Evolutionary conservation across 2,113 vertebrate species (phyloP).

Genomic region (Megaptera novaeangliae): DNA sequence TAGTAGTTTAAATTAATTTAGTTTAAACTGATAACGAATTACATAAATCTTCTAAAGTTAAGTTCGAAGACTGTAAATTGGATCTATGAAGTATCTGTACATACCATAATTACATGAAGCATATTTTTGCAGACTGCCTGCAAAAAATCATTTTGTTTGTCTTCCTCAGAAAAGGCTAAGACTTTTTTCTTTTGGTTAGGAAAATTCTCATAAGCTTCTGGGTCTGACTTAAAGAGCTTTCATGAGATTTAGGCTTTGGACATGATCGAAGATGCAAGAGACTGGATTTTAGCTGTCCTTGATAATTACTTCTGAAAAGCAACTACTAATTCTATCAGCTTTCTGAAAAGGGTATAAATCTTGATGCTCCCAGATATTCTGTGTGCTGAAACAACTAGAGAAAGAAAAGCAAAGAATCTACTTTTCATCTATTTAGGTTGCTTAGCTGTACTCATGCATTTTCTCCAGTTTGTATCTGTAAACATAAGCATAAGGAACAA

Average conservation of each 20-base stretch:
- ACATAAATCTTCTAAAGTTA: constrained; percentile 7
- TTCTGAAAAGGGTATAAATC: constrained; percentile 46
- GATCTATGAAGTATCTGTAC: constrained; percentile 61
- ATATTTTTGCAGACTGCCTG: constrained; percentile 39
- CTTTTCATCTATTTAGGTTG: background rate
- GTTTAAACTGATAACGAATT: constrained; percentile 44
- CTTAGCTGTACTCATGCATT: background rate
- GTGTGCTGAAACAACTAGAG: constrained; percentile 23
- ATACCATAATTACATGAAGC: constrained; percentile 44
- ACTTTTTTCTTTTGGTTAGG: background rate
- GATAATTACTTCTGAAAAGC: constrained; percentile 60
- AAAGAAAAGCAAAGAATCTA: background rate
- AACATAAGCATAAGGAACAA: background rate
- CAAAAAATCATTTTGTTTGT: constrained; percentile 64
- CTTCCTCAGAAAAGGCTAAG: constrained; percentile 12
- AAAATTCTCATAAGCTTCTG: constrained; percentile 34
- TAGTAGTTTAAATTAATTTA: constrained; percentile 28
- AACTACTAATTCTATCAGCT: constrained; percentile 38
- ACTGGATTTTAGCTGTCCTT: constrained; percentile 32
- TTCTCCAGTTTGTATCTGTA: background rate
- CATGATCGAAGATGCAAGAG: constrained; percentile 45
- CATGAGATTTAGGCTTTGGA: constrained; percentile 56
- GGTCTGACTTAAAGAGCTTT: constrained; percentile 60
- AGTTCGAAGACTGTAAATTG: constrained; percentile 36
- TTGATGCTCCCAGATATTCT: constrained; percentile 4